phyloP scores from a whole-genome alignment of 2,113 vertebrate species.

The Telmatochromis brachygnathus region DNA sequence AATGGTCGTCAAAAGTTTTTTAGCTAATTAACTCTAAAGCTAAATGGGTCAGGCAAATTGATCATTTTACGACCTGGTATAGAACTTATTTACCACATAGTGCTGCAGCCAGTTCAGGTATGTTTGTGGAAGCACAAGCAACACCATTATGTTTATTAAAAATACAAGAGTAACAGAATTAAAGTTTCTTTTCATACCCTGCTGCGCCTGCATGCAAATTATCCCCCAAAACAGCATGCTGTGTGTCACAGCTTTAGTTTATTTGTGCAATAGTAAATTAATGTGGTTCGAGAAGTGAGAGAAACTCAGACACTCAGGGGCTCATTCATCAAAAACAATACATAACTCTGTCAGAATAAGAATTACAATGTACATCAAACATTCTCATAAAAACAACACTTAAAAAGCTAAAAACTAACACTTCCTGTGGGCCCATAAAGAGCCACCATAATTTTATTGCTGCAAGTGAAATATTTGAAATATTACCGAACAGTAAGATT shows the following conservation, averaged over 20 bases:
- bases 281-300: neutral
- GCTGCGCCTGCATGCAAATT: neutral
- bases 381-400: neutral
- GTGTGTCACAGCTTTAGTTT: neutral
- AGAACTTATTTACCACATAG: neutral
- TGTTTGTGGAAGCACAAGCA: neutral
- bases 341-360: neutral
- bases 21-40: neutral
- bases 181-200: neutral
- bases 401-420: neutral
- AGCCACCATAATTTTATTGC: neutral
- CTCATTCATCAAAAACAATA: neutral
- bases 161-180: neutral
- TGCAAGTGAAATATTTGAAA: neutral
- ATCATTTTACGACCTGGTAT: neutral
- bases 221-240: neutral
- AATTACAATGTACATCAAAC: neutral
- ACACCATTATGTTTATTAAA: slow-evolving; percentile 3
- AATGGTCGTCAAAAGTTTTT: neutral
- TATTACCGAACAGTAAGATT: neutral
- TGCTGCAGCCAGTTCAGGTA: neutral
- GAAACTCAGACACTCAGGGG: neutral
- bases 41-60: neutral
- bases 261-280: neutral
- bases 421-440: neutral